phyloP scores from a whole-genome alignment of 1,140 invertebrate species.

The Wiebesia pumilae region DNA sequence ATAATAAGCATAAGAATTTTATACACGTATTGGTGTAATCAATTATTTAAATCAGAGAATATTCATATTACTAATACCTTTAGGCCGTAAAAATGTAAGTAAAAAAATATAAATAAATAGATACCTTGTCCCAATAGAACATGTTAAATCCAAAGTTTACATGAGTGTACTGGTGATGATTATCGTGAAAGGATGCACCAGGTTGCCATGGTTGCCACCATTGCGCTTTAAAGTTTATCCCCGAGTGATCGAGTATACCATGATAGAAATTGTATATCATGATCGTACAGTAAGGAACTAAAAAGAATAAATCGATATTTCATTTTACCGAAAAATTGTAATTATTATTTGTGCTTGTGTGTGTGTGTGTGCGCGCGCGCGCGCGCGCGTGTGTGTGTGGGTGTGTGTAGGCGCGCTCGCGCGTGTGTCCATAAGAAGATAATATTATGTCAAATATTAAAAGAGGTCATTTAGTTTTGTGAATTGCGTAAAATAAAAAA shows the following conservation, averaged over 20 bases:
- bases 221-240: conserved; percentile 82
- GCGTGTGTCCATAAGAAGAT: too few species aligned
- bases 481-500: too few species aligned
- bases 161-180: conserved; percentile 87
- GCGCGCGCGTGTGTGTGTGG: too few species aligned
- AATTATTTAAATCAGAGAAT: too few species aligned
- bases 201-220: conserved; percentile 89
- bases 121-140: conserved; percentile 80
- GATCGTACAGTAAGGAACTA: conserved; percentile 77
- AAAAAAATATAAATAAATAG: neutral
- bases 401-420: too few species aligned
- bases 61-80: neutral
- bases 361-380: too few species aligned
- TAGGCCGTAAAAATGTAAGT: neutral
- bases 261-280: conserved; percentile 83
- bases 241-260: conserved; percentile 85
- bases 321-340: neutral
- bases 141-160: conserved; percentile 86
- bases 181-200: conserved; percentile 84
- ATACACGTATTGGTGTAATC: too few species aligned
- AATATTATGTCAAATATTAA: too few species aligned
- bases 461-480: too few species aligned
- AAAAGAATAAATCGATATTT: conserved; percentile 45
- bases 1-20: too few species aligned
- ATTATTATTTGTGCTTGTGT: neutral